Conservation (phyloP, 2,888 invertebrate genomes). For the Trichopria drosophilae region DNA sequence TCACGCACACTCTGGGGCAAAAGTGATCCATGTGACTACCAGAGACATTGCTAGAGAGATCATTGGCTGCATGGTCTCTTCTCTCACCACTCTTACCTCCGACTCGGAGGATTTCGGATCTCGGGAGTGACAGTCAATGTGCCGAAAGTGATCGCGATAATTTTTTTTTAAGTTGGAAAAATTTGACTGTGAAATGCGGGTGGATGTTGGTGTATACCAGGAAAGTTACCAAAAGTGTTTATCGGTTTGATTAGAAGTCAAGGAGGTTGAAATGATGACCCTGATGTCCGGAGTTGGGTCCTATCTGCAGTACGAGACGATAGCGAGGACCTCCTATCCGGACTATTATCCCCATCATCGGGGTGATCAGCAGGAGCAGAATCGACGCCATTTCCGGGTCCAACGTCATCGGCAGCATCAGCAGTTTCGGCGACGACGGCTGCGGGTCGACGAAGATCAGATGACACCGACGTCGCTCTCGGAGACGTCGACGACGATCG, state of each 20-base stretch:
- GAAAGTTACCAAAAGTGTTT: too few relatives aligned
- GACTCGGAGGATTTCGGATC: constrained; percentile 47
- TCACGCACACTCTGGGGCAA: not conserved
- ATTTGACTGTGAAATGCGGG: too few relatives aligned
- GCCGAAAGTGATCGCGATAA: too few relatives aligned
- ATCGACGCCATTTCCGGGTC: constrained; percentile 25
- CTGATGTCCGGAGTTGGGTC: constrained; percentile 55
- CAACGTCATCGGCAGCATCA: constrained; percentile 37
- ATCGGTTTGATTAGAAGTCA: too few relatives aligned
- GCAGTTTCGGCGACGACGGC: not conserved
- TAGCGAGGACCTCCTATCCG: constrained; percentile 17
- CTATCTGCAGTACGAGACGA: constrained; percentile 41
- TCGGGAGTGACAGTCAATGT: too few relatives aligned
- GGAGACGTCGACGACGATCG: not conserved
- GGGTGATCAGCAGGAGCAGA: constrained; percentile 11
- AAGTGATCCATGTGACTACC: not conserved
- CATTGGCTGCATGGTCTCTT: constrained; percentile 37
- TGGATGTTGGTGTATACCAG: too few relatives aligned
- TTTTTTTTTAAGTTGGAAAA: too few relatives aligned
- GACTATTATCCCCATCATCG: constrained; percentile 10
- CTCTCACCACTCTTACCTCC: constrained; percentile 51
- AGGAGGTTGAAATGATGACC: constrained; percentile 54
- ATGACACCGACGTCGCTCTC: too few relatives aligned
- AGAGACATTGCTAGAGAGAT: constrained; percentile 37
- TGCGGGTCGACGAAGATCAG: too few relatives aligned